Evolutionary conservation across 2,797 vertebrate genomes (phyloP).

Genomic region (Urocyon cinereoargenteus): DNA sequence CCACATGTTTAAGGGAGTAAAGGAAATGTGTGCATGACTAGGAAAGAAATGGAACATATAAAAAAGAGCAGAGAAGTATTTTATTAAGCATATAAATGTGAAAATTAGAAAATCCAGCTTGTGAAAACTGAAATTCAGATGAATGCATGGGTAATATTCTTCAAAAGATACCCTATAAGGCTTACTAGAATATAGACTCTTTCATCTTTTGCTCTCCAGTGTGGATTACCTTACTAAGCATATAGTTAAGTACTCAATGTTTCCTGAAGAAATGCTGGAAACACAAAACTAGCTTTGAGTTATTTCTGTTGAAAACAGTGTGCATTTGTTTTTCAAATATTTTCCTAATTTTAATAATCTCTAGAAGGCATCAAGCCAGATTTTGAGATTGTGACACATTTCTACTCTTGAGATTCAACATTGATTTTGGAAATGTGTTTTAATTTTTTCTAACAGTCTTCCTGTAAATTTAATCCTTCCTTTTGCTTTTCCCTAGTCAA

Average conservation of each 20-base stretch:
- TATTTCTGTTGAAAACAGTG: not conserved
- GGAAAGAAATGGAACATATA: not conserved
- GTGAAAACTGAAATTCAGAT: constrained; percentile 2
- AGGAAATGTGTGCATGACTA: not conserved
- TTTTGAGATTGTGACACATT: not conserved
- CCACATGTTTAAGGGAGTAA: not conserved
- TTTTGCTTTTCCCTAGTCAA: not conserved
- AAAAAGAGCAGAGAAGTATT: not conserved
- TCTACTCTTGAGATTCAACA: not conserved
- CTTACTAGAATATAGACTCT: not conserved
- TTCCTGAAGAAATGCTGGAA: not conserved
- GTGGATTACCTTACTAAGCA: not conserved
- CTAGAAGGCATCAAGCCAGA: not conserved
- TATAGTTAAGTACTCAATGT: not conserved
- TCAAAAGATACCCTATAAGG: not conserved
- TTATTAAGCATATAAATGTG: constrained; percentile 35
- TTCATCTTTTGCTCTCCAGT: not conserved
- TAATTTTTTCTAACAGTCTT: not conserved
- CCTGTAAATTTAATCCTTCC: not conserved
- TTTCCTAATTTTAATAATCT: constrained; percentile 23
- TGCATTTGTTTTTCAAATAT: not conserved
- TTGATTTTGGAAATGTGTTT: not conserved
- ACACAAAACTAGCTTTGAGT: not conserved
- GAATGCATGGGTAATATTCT: not conserved
- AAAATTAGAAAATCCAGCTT: constrained; percentile 24